Evolutionary conservation across 2,888 invertebrate species (phyloP).

Genomic region (Drosophila tripunctata): DNA sequence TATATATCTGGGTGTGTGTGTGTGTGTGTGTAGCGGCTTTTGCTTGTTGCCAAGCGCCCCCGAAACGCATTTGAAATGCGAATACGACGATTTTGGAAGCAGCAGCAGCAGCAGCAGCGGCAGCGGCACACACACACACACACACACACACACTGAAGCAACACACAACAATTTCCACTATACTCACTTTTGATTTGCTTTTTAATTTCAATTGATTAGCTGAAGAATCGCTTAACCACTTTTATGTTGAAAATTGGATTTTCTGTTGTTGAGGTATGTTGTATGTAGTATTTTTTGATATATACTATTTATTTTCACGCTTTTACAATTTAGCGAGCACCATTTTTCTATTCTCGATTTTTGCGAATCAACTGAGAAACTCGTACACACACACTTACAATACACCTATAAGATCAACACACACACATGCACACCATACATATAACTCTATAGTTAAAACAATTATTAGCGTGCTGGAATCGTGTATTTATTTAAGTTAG

Average conservation of each 20-base stretch:
- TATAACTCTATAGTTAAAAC: conserved; percentile 70
- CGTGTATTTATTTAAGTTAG: conserved; percentile 34
- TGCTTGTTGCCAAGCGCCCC: conserved; percentile 78
- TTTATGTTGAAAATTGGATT: conserved; percentile 27
- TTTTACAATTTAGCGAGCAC: conserved; percentile 67
- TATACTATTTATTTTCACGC: conserved; percentile 61
- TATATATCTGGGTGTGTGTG: conserved; percentile 3
- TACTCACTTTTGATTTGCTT: conserved; percentile 65
- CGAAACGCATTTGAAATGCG: conserved; percentile 65
- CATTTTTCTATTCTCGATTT: conserved; percentile 78
- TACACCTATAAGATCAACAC: conserved; percentile 37
- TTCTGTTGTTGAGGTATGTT: conserved; percentile 8
- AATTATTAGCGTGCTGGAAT: conserved; percentile 56
- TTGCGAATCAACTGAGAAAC: conserved; percentile 69
- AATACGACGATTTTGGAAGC: conserved; percentile 23
- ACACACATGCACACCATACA: conserved; percentile 44
- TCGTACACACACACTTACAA: conserved; percentile 42
- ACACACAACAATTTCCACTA: conserved; percentile 28
- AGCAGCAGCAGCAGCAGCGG: too few species aligned
- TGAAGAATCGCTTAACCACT: conserved; percentile 32
- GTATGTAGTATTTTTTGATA: conserved; percentile 55
- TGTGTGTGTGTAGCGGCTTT: conserved; percentile 45
- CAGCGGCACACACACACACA: too few species aligned
- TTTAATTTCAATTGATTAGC: conserved; percentile 30
- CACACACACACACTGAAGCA: too few species aligned